Base-by-base conservation (phyloP, 2,888 invertebrate genomes). In the Spilarctia lutea region DNA sequence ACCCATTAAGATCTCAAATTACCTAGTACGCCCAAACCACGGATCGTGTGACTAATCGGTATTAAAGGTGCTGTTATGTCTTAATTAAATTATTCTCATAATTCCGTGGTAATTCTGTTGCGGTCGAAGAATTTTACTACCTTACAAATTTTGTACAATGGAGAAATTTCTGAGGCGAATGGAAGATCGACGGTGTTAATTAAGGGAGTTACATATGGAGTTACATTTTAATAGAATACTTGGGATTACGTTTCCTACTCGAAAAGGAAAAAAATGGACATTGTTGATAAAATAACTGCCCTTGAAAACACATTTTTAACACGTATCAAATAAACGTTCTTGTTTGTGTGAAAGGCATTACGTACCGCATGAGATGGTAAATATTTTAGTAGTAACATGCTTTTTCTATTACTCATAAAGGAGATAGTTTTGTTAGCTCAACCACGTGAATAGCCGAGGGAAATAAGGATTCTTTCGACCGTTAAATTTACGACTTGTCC, bases 401-500 rank as follows among this genome's bases (percentile, higher is more conserved):
- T 89, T 91, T 91, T 93, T 93, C 90, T 91, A 91, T 90, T 90
- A 88, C 88, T 91, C 91, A 91, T 94, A 93, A 93, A 92, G 87
- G 82, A 83, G 87, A 91, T 92, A 92, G 93, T 94, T 93, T 91
- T 89, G 90, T 91, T 86, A 88, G 89, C 88, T 91, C 91, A 91
- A 92, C 92, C 92, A 91, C 91, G 90, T 90, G 92, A 91, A 92
- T 91, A 91, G 91, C 87, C 91, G 86, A 87, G 92, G 94, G 93
- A 94, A 95, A 94, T 94, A 93, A 93, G 94, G 92, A 93, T 89
- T 92, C 90, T 90, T 93, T 93, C 93, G 92, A 90, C 94, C 94
- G 94, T 95, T 93, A 94, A 95, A 95, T 95, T 95, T 95, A 95
- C 95, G 95, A 94, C 94, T 91, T 93, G 94, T 94, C 94, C 92